Evolutionary conservation across 2,797 vertebrate species (phyloP), one percentile per base, ranked within the genome.

Genomic region (Clangula hyemalis): DNA sequence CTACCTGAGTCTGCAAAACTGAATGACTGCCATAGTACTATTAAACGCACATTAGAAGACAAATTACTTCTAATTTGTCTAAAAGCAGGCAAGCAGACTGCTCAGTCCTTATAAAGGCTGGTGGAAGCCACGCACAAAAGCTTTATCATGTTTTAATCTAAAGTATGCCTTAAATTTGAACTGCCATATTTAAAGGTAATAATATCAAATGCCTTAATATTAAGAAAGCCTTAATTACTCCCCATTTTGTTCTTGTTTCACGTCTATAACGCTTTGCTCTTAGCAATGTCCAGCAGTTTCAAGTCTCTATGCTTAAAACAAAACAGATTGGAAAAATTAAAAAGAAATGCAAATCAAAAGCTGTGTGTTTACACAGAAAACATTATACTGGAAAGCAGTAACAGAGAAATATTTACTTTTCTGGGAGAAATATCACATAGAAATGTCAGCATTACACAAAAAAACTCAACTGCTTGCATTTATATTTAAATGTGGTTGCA

Each of bases 321-420:
- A 93, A 94, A 85, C n/a, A 92, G 6, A 25, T 2, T n/a, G 38
- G 57, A 68, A 94, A 96, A 92, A 81, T 6, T 4, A 54, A 82
- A 92, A 92, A 93, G n/a, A 91, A 47, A 58, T 15, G 36, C 24
- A 69, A 94, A 83, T 61, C 61, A 56, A 80, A 93, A 89, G 21
- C 28, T n/a, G 72, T 71, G 19, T 85, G 61, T 58, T 93, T 75
- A 93, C 56, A 75, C 32, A 85, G 73, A 69, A 81, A 95, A 81
- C 62, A 82, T 57, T 21, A 34, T 34, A 57, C 0, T 87, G 27
- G 38, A 80, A 90, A 85, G 82, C 32, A n/a, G 6, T 36, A 60
- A 91, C 9, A 41, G 4, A 87, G 43, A 85, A 91, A 83, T 82
- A 83, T 36, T 74, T 80, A 81, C 57, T 66, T 85, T 92, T 38